These are phyloP conservation scores for Glaucomys volans DNA, from an alignment of 2,113 vertebrate genomes.

Conservation along the genomic window DNA sequence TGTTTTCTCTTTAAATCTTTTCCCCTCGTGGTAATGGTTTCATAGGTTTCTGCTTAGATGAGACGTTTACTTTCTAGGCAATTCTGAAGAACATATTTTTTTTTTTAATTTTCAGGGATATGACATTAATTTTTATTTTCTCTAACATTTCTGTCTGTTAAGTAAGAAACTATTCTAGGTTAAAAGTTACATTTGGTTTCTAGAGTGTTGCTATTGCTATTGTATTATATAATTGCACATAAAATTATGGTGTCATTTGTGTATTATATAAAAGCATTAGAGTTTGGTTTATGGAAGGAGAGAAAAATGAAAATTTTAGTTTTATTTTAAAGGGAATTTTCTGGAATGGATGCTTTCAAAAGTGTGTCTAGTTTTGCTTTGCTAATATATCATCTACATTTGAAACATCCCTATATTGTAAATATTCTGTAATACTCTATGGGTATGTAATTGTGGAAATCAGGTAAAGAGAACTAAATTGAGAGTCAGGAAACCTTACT, in stretches of 20 bases:
- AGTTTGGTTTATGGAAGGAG: not conserved
- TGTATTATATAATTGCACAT: not conserved
- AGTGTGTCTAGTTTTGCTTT: not conserved
- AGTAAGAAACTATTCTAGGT: not conserved
- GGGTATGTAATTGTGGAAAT: not conserved
- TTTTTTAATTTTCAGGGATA: constrained; percentile 5
- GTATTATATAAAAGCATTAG: not conserved
- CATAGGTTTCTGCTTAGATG: not conserved
- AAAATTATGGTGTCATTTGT: not conserved
- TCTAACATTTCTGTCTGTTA: not conserved
- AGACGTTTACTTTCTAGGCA: not conserved
- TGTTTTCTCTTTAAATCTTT: not conserved
- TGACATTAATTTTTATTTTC: constrained; percentile 40
- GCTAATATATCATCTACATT: not conserved
- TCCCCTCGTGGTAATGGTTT: not conserved
- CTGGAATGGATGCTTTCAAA: not conserved
- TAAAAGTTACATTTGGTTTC: constrained; percentile 15
- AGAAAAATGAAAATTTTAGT: constrained; percentile 1
- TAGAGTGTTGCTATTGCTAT: not conserved
- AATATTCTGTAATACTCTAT: not conserved
- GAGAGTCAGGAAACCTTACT: not conserved
- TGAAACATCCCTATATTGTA: not conserved
- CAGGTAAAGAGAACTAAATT: not conserved
- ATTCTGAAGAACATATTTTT: not conserved
- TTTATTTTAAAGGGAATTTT: constrained; percentile 38